A percentile compares a stretch with the other conserved stretches of the same genome.
phyloP scores from a whole-genome alignment of 2,888 invertebrate genomes.

The Minunthozetes semirufus region DNA sequence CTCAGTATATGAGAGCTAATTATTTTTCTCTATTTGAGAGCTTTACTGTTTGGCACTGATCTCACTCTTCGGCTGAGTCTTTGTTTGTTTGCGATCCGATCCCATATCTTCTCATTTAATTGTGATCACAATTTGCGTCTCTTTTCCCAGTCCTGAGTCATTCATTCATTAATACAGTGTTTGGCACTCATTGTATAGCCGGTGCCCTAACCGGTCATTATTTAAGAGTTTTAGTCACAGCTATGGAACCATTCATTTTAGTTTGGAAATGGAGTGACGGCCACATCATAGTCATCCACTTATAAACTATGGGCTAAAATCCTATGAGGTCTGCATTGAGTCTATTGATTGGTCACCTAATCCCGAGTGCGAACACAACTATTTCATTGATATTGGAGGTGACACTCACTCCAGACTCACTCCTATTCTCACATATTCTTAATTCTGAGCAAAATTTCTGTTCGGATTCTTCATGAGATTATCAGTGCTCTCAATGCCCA shows the following conservation, averaged over 20 bases:
- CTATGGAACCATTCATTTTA: conserved; percentile 6
- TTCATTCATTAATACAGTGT: neutral
- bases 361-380: conserved; percentile 15
- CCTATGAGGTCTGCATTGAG: neutral
- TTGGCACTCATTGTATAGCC: neutral
- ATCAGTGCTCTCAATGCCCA: neutral
- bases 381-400: conserved; percentile 11
- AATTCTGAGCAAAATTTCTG: conserved; percentile 9
- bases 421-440: neutral
- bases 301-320: neutral
- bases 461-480: neutral
- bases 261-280: neutral
- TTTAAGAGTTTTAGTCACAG: conserved; percentile 19
- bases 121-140: neutral
- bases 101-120: conserved; percentile 27
- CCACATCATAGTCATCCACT: neutral
- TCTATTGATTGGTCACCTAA: conserved; percentile 13
- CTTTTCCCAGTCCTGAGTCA: neutral
- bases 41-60: neutral
- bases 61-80: neutral
- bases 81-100: neutral
- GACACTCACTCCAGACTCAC: neutral
- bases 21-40: neutral
- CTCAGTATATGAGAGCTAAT: conserved; percentile 4
- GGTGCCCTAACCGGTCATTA: conserved; percentile 22